Evolutionary conservation across 30 jellyfish, hydroid and myxozoan genomes (phyloP), one percentile per base, ranked within the genome.

Genomic region (Calvadosia cruxmelitensis): DNA sequence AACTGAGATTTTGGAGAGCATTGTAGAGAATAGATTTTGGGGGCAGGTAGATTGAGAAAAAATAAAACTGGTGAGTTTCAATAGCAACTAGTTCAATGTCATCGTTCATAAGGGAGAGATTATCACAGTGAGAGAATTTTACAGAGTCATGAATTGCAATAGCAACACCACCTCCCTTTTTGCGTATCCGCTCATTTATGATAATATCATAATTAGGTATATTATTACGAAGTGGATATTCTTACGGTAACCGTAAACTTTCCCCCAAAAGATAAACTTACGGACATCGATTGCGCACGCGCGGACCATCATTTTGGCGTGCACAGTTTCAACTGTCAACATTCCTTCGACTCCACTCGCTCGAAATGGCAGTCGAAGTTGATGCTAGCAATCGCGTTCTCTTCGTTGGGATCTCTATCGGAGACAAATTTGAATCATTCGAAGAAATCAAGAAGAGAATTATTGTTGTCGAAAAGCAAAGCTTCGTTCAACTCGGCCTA

Each of bases 401-500:
- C 20, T 42, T 42, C 57, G 57, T 42, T 42, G 57, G 57, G 20
- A 42, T 42, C 20, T 42, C 57, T 42, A 62, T 75, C 29, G 85
- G 85, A 20, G 42, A 75, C 33, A 16, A 23, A 15, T 75, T 75
- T 34, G 33, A 33, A 3, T 50, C 49, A 24, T 42, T 51, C 10
- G 35, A 75, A 48, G 68, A 64, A 12, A 23, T 75, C 10, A 66
- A 75, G 13, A 74, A 75, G 25, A 49, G 73, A 27, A 64, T 29
- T 64, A 48, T 28, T 16, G 53, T 10, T 24, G 50, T 34, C 28
- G 80, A 73, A 34, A 73, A 73, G 1, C 31, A 29, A 63, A 29
- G 34, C 67, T 73, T 53, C 68, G 50, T 50, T 50, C 73, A 73
- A 24, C 36, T 73, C 25, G 24, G 84, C 69, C 61, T 34, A 63